These are phyloP conservation scores for Zaprionus camerounensis DNA, from an alignment of 1,140 invertebrate species.

Conservation along the genomic window DNA sequence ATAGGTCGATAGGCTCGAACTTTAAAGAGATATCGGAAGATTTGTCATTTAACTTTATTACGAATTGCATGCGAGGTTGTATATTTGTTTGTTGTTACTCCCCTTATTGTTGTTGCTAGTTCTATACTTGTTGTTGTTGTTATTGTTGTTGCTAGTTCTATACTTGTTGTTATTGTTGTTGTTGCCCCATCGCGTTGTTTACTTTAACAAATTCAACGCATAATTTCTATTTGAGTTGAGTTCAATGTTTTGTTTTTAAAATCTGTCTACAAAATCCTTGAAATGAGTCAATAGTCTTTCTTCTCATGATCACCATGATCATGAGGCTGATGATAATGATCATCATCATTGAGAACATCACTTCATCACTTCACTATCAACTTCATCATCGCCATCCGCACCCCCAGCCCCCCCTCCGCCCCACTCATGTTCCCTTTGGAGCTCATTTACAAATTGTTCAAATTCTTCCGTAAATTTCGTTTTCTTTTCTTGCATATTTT, in stretches of 20 bases:
- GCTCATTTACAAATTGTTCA: constrained; percentile 75
- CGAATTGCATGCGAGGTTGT: constrained; percentile 28
- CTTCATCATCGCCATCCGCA: constrained; percentile 2
- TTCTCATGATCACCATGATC: neutral
- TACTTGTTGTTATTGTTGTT: constrained; percentile 11
- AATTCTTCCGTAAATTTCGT: constrained; percentile 73
- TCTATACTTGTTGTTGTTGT: neutral
- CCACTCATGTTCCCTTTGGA: neutral
- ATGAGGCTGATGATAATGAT: neutral
- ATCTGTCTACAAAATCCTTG: constrained; percentile 72
- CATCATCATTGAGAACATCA: neutral
- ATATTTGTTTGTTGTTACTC: constrained; percentile 24
- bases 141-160: constrained; percentile 1
- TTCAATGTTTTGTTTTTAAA: constrained; percentile 80
- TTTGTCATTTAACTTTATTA: constrained; percentile 60
- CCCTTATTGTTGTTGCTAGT: neutral
- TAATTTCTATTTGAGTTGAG: constrained; percentile 50
- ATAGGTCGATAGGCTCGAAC: neutral
- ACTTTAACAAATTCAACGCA: constrained; percentile 58
- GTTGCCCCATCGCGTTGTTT: constrained; percentile 24
- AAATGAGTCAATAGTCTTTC: constrained; percentile 69
- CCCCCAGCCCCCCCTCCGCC: neutral
- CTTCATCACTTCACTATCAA: neutral
- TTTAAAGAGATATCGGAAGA: neutral
- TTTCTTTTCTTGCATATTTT: constrained; percentile 45